Percentiles rank a stretch among this genome's conserved stretches.
These are phyloP conservation scores for Deilephila porcellus DNA, from an alignment of 2,888 invertebrate species.

Conservation along the genomic window DNA sequence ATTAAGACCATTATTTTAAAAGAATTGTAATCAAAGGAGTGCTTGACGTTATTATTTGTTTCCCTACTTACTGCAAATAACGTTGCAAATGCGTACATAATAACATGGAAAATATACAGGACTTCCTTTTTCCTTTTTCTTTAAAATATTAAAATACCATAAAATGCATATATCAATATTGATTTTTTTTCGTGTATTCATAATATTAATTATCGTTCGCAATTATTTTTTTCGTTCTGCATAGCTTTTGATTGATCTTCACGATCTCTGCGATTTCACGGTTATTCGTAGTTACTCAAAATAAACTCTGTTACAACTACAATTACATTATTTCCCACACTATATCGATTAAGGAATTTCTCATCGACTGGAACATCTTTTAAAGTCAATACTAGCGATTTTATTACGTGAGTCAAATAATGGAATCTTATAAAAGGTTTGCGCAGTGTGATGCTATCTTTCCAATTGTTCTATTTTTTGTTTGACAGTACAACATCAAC, in stretches of 20 bases:
- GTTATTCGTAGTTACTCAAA: not conserved
- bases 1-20: not conserved
- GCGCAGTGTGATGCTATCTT: not conserved
- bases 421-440: not conserved
- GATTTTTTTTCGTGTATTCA: too few species aligned
- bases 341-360: not conserved
- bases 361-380: not conserved
- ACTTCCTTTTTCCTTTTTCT: too few species aligned
- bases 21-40: too few species aligned
- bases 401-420: conserved; percentile 6
- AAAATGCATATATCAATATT: too few species aligned
- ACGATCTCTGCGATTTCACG: conserved; percentile 5
- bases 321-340: conserved; percentile 17
- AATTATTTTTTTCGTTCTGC: not conserved
- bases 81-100: too few species aligned
- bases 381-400: not conserved
- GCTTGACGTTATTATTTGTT: too few species aligned
- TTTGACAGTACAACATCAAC: too few species aligned
- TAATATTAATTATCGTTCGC: not conserved
- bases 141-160: too few species aligned
- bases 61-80: too few species aligned
- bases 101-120: too few species aligned
- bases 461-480: too few species aligned
- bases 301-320: conserved; percentile 6
- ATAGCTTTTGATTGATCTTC: not conserved